These are phyloP conservation scores for Enteromius fasciolatus DNA, from an alignment of 2,797 vertebrate genomes.

Conservation along the genomic window DNA sequence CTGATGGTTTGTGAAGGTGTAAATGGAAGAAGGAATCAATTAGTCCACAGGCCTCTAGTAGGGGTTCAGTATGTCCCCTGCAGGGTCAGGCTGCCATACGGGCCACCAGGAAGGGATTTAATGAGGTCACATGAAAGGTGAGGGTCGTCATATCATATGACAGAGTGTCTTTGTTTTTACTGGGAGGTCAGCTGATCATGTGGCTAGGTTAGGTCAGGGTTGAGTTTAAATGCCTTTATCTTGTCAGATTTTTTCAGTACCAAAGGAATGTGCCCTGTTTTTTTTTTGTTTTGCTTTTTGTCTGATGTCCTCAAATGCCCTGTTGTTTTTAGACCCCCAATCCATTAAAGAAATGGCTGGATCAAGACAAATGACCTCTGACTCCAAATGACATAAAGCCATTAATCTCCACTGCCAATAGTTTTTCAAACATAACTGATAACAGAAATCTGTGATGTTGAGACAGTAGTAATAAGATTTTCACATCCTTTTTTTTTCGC, in stretches of 20 bases:
- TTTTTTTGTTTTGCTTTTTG: background rate
- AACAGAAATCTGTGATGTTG: background rate
- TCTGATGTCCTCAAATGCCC: background rate
- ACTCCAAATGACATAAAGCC: background rate
- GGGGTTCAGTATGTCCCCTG: background rate
- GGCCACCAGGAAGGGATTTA: slow-evolving; percentile 39
- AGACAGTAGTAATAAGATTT: background rate
- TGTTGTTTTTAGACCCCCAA: slow-evolving; percentile 1
- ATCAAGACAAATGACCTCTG: background rate
- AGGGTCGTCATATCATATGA: slow-evolving; percentile 29
- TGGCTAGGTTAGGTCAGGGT: background rate
- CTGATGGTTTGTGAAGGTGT: slow-evolving; percentile 2
- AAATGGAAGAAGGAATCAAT: slow-evolving; percentile 21
- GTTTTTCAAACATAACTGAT: background rate
- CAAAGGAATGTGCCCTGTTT: background rate
- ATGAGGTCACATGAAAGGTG: slow-evolving; percentile 32
- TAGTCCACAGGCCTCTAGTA: background rate
- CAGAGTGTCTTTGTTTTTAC: slow-evolving; percentile 19
- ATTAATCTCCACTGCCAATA: background rate
- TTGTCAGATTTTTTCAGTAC: background rate
- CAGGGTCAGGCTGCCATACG: background rate
- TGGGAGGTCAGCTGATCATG: slow-evolving; percentile 8
- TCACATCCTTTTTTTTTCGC: too few species aligned
- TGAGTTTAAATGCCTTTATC: slow-evolving; percentile 17
- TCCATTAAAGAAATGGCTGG: background rate